Base-by-base conservation (phyloP, 1,140 invertebrate species). In the Sminthurinus signatus region DNA sequence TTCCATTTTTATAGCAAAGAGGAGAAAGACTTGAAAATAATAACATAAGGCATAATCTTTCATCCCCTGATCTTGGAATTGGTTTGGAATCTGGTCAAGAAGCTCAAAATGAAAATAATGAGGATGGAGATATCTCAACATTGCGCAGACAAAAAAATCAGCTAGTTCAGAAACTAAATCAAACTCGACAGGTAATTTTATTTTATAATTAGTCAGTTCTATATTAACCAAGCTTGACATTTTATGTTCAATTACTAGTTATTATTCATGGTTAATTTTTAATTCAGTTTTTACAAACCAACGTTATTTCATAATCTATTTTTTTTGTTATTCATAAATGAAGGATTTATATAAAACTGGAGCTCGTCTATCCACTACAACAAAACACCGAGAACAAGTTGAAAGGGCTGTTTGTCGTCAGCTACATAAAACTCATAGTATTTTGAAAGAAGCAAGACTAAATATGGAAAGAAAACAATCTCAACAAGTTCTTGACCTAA, bases 1-100 rank as follows among this genome's bases (percentile, higher is more conserved):
- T 39, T 10, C 8, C 36, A 39, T 46, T 46, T 36, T n/a, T n/a
- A 46, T 19, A 21, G 21, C 4, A 8, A 46, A n/a, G 15, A 46
- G 14, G 23, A 10, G 50, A 52, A 3, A 52, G 23, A 52, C 27
- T 8, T 28, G 50, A 52, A 10, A 8, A 5, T 19, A n/a, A n/a
- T n/a, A n/a, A n/a, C n/a, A 28, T 25, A 27, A 25, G 44, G 32
- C 58, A 64, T 8, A 31, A 50, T 36, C 32, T 36, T 14, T 25
- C 55, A 44, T 67, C 65, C 12, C 69, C 69, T 10, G 69, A 71
- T 48, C 64, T 71, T 19, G 69, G 69, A 21, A 68, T 71, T 19
- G 69, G 69, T 12, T 63, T 71, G 2, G 69, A 71, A 31, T 68
- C 69, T 60, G 69, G 66, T 3, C 62, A 65, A 14, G 65, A 71